Percentiles rank a stretch among this genome's conserved stretches.
Evolutionary conservation across 2,113 vertebrate species (phyloP).

Genomic region (mouse (Mus musculus)): GRCm39 chr3:111745501-111746000

Average conservation of each 20-base stretch:
- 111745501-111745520: not conserved
- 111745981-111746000: too few species aligned
- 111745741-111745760: not conserved
- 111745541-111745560: not conserved
- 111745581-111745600: not conserved
- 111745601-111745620: not conserved
- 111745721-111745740: not conserved
- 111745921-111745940: not conserved
- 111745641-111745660: not conserved
- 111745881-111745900: not conserved
- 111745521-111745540: not conserved
- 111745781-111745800: not conserved
- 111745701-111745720: not conserved
- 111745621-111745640: not conserved
- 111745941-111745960: too few species aligned
- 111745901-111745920: not conserved
- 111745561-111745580: not conserved
- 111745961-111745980: too few species aligned
- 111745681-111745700: not conserved
- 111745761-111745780: not conserved
- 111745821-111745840: not conserved
- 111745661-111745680: not conserved
- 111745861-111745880: not conserved
- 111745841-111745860: not conserved
- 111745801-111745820: not conserved